These are phyloP conservation scores for Poecilia velifera DNA, from an alignment of 2,797 vertebrate species.

Conservation along the genomic window DNA sequence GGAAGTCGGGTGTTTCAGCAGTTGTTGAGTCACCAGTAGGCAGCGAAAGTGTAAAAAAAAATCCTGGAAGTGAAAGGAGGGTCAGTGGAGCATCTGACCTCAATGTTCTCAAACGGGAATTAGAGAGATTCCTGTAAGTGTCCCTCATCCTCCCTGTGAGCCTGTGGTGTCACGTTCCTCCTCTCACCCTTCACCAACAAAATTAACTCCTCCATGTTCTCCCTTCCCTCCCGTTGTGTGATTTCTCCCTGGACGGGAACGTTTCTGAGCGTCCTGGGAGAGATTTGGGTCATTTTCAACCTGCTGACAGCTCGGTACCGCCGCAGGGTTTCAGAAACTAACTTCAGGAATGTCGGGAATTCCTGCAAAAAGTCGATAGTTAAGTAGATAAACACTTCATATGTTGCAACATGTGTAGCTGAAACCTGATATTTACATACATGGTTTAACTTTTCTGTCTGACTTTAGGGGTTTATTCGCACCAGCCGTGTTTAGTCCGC, in stretches of 20 bases:
- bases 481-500: too few relatives aligned
- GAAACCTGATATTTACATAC: not conserved
- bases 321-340: conserved; percentile 5
- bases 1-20: conserved; percentile 43
- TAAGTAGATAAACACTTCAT: not conserved
- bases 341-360: conserved; percentile 27
- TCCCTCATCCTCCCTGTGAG: conserved; percentile 66
- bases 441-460: not conserved
- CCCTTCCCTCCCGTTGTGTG: conserved; percentile 13
- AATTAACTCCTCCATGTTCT: conserved; percentile 38
- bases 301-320: too few relatives aligned
- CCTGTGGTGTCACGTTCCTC: conserved; percentile 70
- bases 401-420: not conserved
- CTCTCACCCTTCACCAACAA: conserved; percentile 17
- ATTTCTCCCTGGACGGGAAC: conserved; percentile 24
- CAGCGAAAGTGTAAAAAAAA: conserved; percentile 37
- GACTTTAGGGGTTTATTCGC: not conserved
- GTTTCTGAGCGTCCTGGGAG: conserved; percentile 42
- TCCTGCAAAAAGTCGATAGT: not conserved
- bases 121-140: conserved; percentile 69
- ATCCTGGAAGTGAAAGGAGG: conserved; percentile 22
- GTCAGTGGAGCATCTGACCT: conserved; percentile 31
- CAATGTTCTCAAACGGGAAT: conserved; percentile 58
- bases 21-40: conserved; percentile 31
- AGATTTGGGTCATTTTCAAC: conserved; percentile 25